These are phyloP conservation scores for Lipophrys pholis DNA, from an alignment of 2,113 vertebrate genomes.

Conservation along the genomic window DNA sequence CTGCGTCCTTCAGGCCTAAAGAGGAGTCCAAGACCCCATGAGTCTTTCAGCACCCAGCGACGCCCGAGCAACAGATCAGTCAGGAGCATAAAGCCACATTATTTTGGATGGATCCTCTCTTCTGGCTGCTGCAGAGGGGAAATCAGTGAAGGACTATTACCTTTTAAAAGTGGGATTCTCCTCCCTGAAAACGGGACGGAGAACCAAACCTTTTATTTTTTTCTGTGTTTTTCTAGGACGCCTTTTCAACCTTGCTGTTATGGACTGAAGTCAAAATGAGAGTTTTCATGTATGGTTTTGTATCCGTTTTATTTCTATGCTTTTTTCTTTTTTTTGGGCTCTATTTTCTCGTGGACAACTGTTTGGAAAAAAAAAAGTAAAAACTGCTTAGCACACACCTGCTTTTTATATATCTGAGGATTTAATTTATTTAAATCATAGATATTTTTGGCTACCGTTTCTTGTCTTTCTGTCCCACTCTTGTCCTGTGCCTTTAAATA, in stretches of 20 bases:
- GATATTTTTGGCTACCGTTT: slow-evolving; percentile 69
- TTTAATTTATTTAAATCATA: slow-evolving; percentile 82
- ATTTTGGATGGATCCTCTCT: slow-evolving; percentile 30
- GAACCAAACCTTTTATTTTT: slow-evolving; percentile 13
- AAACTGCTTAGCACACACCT: slow-evolving; percentile 36
- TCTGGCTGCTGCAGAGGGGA: slow-evolving; percentile 39
- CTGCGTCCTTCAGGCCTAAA: slow-evolving; percentile 78
- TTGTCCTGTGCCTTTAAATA: slow-evolving; percentile 69
- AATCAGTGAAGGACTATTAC: slow-evolving; percentile 48
- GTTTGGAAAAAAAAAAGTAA: too few relatives aligned
- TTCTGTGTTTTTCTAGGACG: slow-evolving; percentile 50
- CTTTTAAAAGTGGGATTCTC: slow-evolving; percentile 35
- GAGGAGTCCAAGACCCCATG: slow-evolving; percentile 84
- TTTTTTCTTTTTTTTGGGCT: not conserved
- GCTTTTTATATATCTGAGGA: slow-evolving; percentile 75
- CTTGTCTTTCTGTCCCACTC: slow-evolving; percentile 49
- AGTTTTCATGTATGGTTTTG: slow-evolving; percentile 60
- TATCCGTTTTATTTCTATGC: slow-evolving; percentile 28
- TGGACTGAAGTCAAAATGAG: slow-evolving; percentile 45
- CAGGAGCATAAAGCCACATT: slow-evolving; percentile 7
- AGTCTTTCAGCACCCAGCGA: slow-evolving; percentile 35
- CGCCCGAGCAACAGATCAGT: slow-evolving; percentile 39
- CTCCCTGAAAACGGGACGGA: slow-evolving; percentile 17
- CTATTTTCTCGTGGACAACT: slow-evolving; percentile 49
- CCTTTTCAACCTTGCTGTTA: slow-evolving; percentile 65